Evolutionary conservation across 2,797 vertebrate genomes (phyloP), one percentile per base, ranked within the genome.

Genomic region (Gobionotothen gibberifrons): DNA sequence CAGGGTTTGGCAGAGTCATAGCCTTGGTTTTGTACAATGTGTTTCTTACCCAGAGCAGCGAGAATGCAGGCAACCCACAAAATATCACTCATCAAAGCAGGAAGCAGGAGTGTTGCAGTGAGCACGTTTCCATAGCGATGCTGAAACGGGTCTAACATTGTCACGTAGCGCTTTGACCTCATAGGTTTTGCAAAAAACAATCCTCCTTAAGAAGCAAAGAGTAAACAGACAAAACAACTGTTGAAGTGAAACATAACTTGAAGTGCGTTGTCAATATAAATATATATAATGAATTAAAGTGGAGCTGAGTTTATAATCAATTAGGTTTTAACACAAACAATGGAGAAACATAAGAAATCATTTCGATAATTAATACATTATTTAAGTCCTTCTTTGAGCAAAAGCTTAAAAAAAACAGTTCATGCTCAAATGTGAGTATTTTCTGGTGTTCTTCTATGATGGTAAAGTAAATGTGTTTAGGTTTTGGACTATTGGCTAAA

Each of bases 111-210:
- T 21, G 90, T 78, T 3, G 76, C 85, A n/a, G 89, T 90, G 90
- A 95, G 93, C 29, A 59, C 0, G 2, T 92, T 94, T 60, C 95
- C 94, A 62, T 90, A 90, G 76, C 60, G 76, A 56, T 77, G 49
- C 72, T 91, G 88, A 76, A 96, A 92, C 0, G 94, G 94, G 68
- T 96, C 95, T 93, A 95, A 91, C 90, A 96, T 87, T 0, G 93
- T 95, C 81, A 95, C 4, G 0, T 93, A 95, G 63, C 90, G 87
- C 76, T 93, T 95, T 11, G 90, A 89, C 87, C 94, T 94, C 94
- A 95, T 95, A 62, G 92, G 94, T 72, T 94, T 94, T 9, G 93
- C 93, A 63, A 91, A 90, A 44, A 91, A 85, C 21, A 90, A 49
- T 53, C 88, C 89, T 13, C 80, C 88, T 84, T 53, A 8, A 63